Conservation (phyloP, 2,113 vertebrate genomes). For the Emberiza fucata region DNA sequence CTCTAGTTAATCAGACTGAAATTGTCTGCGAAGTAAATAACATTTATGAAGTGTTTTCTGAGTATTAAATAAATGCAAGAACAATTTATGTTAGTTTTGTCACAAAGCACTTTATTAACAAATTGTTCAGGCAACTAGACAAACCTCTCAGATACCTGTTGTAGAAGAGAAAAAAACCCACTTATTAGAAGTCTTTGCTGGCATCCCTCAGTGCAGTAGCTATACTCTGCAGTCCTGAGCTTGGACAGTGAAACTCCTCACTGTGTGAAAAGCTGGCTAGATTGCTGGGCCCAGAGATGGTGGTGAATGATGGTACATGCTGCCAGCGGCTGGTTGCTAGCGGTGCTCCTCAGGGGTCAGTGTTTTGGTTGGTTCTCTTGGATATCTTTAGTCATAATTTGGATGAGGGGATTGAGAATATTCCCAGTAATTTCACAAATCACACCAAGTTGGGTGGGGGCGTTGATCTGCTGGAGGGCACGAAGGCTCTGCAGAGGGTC, state of each 20-base stretch:
- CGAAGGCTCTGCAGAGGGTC: neutral
- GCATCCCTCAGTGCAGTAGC: neutral
- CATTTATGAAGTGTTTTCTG: neutral
- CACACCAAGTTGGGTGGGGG: neutral
- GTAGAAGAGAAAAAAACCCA: neutral
- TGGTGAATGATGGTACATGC: neutral
- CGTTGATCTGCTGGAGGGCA: neutral
- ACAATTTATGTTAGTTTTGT: neutral
- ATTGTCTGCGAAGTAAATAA: conserved; percentile 20
- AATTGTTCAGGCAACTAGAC: neutral
- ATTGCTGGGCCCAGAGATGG: neutral
- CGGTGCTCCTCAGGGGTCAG: neutral
- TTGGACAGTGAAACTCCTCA: neutral
- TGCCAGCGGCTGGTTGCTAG: neutral
- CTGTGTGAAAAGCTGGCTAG: neutral
- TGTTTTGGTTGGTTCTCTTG: neutral
- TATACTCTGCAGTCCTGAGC: neutral
- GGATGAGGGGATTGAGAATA: neutral
- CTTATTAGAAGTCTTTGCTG: neutral
- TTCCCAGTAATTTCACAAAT: neutral
- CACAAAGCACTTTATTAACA: neutral
- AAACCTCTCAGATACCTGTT: neutral
- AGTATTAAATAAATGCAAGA: neutral
- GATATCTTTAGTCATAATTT: neutral
- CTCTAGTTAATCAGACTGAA: conserved; percentile 32